Percentiles rank a stretch among this genome's conserved stretches.
Evolutionary conservation across 2,888 invertebrate species (phyloP).

Genomic region (Trachelus iudaicus): DNA sequence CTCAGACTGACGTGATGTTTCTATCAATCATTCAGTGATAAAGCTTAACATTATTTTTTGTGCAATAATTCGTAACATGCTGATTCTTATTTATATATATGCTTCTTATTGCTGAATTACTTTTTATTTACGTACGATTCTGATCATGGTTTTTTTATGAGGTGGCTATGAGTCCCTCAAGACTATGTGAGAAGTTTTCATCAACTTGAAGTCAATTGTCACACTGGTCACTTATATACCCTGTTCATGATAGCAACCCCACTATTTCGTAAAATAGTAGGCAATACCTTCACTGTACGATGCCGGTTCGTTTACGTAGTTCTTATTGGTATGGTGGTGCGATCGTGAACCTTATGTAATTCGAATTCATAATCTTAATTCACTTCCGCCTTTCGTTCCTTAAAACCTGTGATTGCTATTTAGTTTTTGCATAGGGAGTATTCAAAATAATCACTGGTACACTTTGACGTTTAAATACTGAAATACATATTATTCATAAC

Average conservation of each 20-base stretch:
- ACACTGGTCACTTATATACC: conserved; percentile 23
- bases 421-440: neutral
- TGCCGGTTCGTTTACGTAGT: neutral
- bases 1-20: neutral
- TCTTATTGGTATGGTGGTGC: conserved; percentile 4
- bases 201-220: conserved; percentile 13
- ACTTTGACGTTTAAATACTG: neutral
- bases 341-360: conserved; percentile 15
- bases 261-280: conserved; percentile 31
- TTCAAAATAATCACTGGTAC: neutral
- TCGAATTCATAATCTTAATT: conserved; percentile 16
- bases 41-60: neutral
- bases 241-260: conserved; percentile 28
- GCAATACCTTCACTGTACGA: conserved; percentile 34
- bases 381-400: conserved; percentile 32
- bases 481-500: neutral
- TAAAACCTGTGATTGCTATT: neutral
- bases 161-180: conserved; percentile 10
- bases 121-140: conserved; percentile 21
- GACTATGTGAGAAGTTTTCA: conserved; percentile 16
- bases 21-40: neutral
- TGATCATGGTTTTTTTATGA: conserved; percentile 16
- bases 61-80: neutral
- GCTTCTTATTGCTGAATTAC: neutral
- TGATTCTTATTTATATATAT: neutral